phyloP scores from a whole-genome alignment of 2,113 vertebrate species.

The Drymodes brunneopygia region DNA sequence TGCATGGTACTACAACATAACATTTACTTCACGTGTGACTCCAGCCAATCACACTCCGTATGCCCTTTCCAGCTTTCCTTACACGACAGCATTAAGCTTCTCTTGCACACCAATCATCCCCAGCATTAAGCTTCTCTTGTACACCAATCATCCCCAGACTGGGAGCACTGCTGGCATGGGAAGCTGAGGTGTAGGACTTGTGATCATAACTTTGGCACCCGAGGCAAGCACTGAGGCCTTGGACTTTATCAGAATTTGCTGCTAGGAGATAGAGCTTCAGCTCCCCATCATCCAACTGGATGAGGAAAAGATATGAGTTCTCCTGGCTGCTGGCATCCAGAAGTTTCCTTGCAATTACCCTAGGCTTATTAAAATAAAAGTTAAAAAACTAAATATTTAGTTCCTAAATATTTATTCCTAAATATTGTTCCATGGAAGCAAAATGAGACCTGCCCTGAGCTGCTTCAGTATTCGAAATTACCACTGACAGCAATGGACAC shows the following conservation, averaged over 20 bases:
- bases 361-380: not conserved
- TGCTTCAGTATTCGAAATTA: not conserved
- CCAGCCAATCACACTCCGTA: not conserved
- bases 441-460: not conserved
- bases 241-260: not conserved
- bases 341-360: not conserved
- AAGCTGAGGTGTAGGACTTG: not conserved
- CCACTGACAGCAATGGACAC: not conserved
- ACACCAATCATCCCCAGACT: not conserved
- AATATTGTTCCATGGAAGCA: not conserved
- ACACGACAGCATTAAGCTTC: not conserved
- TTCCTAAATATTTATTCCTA: too few species aligned
- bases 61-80: not conserved
- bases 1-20: rapidly evolving
- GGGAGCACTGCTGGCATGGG: not conserved
- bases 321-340: not conserved
- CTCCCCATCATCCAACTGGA: not conserved
- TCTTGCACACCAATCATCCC: too few species aligned
- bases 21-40: not conserved
- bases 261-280: not conserved
- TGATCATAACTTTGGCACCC: not conserved
- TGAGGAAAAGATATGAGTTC: not conserved
- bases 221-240: not conserved
- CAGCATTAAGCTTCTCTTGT: not conserved
- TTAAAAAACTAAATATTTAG: too few species aligned